These are phyloP conservation scores for Syrrhaptes paradoxus DNA, from an alignment of 2,113 vertebrate species.

Conservation along the genomic window DNA sequence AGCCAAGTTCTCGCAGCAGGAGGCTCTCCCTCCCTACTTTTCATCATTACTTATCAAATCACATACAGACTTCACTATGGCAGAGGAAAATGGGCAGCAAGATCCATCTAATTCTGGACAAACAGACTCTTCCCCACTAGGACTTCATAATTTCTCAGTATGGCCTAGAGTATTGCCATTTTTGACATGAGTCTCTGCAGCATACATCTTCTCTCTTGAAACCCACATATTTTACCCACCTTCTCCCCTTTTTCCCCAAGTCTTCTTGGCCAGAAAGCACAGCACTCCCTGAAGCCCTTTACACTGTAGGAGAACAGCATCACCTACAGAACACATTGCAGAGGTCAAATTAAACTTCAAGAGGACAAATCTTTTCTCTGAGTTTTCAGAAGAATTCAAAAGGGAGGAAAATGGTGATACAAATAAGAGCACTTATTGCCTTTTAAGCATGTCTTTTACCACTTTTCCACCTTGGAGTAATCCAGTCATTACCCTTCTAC, in stretches of 20 bases:
- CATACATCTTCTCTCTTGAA: not conserved
- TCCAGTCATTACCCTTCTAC: not conserved
- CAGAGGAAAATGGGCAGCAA: not conserved
- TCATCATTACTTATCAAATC: not conserved
- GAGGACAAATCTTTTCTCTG: not conserved
- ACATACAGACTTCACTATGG: not conserved
- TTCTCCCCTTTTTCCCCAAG: not conserved
- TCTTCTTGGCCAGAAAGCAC: not conserved
- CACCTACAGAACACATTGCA: not conserved
- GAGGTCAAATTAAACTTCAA: not conserved
- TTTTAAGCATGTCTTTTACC: not conserved
- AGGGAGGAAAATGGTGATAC: not conserved
- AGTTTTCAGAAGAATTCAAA: not conserved
- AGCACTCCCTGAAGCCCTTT: not conserved
- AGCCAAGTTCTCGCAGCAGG: not conserved
- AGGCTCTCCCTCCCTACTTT: not conserved
- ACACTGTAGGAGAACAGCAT: not conserved
- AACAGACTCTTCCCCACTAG: not conserved
- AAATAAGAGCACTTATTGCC: not conserved
- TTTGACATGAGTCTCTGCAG: not conserved
- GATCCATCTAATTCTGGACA: not conserved
- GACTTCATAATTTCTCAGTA: not conserved
- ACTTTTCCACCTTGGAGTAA: not conserved
- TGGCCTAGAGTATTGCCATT: not conserved
- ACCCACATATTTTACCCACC: not conserved